Base-by-base conservation (phyloP, 2,113 vertebrate species). In the Equus przewalskii region DNA sequence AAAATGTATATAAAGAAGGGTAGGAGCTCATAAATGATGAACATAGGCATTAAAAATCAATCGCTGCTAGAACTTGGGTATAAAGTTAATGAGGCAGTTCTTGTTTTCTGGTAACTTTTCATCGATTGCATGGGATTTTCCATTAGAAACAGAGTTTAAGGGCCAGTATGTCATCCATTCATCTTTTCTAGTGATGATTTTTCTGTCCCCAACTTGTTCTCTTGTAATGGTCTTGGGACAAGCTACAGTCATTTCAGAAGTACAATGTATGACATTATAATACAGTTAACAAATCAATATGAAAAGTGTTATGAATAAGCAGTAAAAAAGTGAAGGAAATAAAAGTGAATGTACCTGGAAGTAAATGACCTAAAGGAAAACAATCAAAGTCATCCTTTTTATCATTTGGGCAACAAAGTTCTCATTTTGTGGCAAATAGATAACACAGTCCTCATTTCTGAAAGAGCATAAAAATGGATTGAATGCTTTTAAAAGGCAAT, bases 1-100 rank as follows among this genome's bases (percentile, higher is more conserved):
- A 91, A 96, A 89, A 82, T 73, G 28, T 91, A 88, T 67, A 70
- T 96, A 96, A 96, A 76, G 49, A 95, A 76, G 89, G n/a, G 7
- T 65, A 93, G 73, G 4, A 44, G 65, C 56, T 82, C 81, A 73
- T 91, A 96, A 93, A 67, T 93, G 82, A 96, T 93, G 73, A 95
- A 87, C 76, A 91, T n/a, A 92, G 82, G 81, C 76, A 91, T 97
- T 98, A 91, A 98, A 97, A 95, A 88, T 95, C 96, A 95, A 88
- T 92, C 10, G 22, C 82, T 97, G 76, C 67, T 95, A 96, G 76
- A 96, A 93, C 7, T 65, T 91, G 72, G 79, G 76, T 30, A 90
- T 89, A 93, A 97, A 96, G 60, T 89, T 95, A 96, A 96, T 91
- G 93, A 97, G n/a, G 67, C 62, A n/a, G 51, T 96, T 96, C 28